Evolutionary conservation across 2,888 invertebrate species (phyloP).

Genomic region (Eustalomyia histrio): DNA sequence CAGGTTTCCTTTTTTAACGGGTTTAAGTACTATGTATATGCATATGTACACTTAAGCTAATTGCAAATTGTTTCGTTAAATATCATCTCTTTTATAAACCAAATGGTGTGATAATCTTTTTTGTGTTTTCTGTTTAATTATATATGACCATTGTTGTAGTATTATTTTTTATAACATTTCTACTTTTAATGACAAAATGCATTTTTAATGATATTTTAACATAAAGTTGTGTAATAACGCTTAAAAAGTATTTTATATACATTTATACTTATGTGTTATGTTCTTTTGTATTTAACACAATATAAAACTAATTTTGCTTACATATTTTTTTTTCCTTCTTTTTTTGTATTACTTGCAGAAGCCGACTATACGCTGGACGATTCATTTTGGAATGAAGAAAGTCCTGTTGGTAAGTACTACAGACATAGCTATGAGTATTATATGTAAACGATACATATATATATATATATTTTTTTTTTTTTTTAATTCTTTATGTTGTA

Average conservation of each 20-base stretch:
- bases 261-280: conserved; percentile 4
- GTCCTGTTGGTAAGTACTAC: conserved; percentile 89
- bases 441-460: no score
- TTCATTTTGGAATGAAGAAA: conserved; percentile 95
- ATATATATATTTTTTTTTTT: no score
- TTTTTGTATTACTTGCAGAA: conserved; percentile 85
- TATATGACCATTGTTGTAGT: not conserved
- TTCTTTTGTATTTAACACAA: conserved; percentile 15
- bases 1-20: no score
- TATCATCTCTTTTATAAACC: conserved; percentile 32
- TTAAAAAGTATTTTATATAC: conserved; percentile 36
- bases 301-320: conserved; percentile 14
- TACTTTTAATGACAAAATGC: conserved; percentile 44
- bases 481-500: no score
- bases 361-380: conserved; percentile 95
- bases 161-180: conserved; percentile 5
- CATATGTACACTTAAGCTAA: not conserved
- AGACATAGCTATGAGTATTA: no score
- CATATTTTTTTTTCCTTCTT: not conserved
- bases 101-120: conserved; percentile 58
- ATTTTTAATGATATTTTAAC: conserved; percentile 58
- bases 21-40: no score
- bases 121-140: conserved; percentile 12
- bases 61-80: conserved; percentile 5
- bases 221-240: conserved; percentile 18